These are phyloP conservation scores for Phyllotreta cruciferae DNA, from an alignment of 2,888 invertebrate species.

Conservation along the genomic window DNA sequence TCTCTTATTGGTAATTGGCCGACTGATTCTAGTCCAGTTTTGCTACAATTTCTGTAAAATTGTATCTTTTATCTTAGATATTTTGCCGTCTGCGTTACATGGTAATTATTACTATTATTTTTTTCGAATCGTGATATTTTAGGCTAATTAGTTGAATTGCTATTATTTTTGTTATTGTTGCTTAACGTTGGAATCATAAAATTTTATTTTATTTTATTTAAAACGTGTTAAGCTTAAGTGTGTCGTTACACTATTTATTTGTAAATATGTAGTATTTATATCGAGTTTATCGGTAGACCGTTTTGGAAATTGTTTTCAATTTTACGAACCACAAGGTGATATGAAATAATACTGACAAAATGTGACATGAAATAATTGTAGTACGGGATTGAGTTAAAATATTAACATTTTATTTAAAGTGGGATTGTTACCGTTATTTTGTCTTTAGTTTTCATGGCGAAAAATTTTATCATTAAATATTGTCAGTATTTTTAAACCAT, in stretches of 20 bases:
- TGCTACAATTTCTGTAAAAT: constrained; percentile 51
- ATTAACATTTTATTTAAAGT: neutral
- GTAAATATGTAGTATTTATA: constrained; percentile 1
- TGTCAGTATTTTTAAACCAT: neutral
- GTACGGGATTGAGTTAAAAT: neutral
- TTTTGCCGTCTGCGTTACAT: neutral
- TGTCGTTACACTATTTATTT: constrained; percentile 6
- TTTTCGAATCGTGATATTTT: constrained; percentile 30
- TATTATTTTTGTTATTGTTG: constrained; percentile 7
- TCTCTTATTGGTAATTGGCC: constrained; percentile 52
- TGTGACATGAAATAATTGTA: neutral
- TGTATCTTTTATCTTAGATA: constrained; percentile 1
- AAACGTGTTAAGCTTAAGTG: too few relatives aligned
- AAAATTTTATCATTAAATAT: neutral
- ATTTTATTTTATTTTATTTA: too few relatives aligned
- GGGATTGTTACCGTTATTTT: too few relatives aligned
- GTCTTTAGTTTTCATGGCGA: too few relatives aligned
- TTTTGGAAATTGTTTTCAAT: too few relatives aligned
- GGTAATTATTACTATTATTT: constrained; percentile 12
- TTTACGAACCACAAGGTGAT: too few relatives aligned
- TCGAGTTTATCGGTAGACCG: constrained; percentile 5
- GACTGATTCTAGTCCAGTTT: constrained; percentile 46
- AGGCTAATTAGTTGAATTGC: constrained; percentile 19
- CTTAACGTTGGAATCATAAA: too few relatives aligned
- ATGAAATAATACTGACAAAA: too few relatives aligned